A percentile compares a stretch with the other conserved stretches of the same genome.
These are phyloP conservation scores for Hybognathus amarus DNA, from an alignment of 2,797 vertebrate species.

Conservation along the genomic window DNA sequence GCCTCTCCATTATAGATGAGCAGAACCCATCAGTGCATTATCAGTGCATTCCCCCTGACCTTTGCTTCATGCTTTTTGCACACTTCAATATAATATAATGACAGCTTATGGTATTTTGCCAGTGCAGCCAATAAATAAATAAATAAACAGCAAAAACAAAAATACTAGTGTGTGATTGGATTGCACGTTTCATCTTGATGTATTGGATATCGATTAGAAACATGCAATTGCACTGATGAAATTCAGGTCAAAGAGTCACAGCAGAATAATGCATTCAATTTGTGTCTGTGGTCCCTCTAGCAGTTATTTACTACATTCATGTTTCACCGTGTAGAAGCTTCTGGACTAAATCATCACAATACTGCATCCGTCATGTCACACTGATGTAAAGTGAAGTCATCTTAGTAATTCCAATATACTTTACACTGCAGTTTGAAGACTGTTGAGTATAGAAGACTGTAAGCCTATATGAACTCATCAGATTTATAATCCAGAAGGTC, in stretches of 20 bases:
- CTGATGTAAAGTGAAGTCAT: constrained; percentile 17
- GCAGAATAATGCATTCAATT: constrained; percentile 13
- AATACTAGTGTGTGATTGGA: neutral
- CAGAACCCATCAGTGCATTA: neutral
- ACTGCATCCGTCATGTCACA: neutral
- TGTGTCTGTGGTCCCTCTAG: neutral
- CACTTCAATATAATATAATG: neutral
- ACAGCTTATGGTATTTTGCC: neutral
- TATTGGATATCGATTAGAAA: constrained; percentile 56
- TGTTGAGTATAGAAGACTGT: neutral
- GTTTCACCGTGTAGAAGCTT: neutral
- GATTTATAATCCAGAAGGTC: constrained; percentile 18
- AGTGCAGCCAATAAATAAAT: neutral
- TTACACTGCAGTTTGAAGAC: constrained; percentile 11
- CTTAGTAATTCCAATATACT: constrained; percentile 30
- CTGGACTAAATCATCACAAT: constrained; percentile 37
- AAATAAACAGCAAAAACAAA: neutral
- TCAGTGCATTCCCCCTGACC: neutral
- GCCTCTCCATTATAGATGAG: neutral
- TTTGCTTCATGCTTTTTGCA: neutral
- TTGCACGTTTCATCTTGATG: constrained; percentile 16
- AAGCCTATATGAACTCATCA: neutral
- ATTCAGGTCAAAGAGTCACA: constrained; percentile 29
- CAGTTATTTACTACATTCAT: constrained; percentile 37
- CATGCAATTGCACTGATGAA: constrained; percentile 45